Evolutionary conservation across 1,140 invertebrate species (phyloP).

Genomic region (Mizuhopecten yessoensis): DNA sequence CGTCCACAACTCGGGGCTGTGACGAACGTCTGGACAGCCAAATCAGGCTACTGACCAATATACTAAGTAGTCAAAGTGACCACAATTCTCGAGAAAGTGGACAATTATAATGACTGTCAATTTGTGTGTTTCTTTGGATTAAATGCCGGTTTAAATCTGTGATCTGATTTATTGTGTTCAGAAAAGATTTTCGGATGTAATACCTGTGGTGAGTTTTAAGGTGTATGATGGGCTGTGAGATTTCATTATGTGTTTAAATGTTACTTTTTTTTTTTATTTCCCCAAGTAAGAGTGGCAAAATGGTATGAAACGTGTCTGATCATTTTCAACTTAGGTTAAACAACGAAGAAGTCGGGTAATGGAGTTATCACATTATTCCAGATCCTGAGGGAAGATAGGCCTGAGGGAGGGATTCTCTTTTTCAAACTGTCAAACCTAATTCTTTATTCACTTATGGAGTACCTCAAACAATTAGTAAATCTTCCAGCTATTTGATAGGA

Average conservation of each 20-base stretch:
- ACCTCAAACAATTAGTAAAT: too few species aligned
- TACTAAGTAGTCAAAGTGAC: background rate
- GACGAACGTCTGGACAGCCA: background rate
- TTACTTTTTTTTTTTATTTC: background rate
- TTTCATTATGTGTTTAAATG: slow-evolving; percentile 32
- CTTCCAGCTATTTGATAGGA: too few species aligned
- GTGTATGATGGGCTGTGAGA: background rate
- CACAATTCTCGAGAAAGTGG: background rate
- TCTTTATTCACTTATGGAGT: too few species aligned
- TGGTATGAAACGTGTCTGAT: background rate
- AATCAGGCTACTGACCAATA: background rate
- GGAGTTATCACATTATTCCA: too few species aligned
- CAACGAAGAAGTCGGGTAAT: too few species aligned
- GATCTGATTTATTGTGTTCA: background rate
- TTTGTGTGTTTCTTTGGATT: background rate
- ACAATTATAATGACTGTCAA: background rate
- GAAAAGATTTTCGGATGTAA: slow-evolving; percentile 14
- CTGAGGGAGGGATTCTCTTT: too few species aligned
- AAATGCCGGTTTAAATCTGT: background rate
- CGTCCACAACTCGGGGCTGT: background rate
- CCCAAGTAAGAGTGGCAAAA: background rate
- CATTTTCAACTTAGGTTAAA: too few species aligned
- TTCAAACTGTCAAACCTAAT: too few species aligned
- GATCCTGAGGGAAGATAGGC: too few species aligned
- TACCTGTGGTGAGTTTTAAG: slow-evolving; percentile 3